A percentile compares a stretch with the other conserved stretches of the same genome.
phyloP scores from a whole-genome alignment of 2,113 vertebrate genomes.

The Marcusenius ussheri region DNA sequence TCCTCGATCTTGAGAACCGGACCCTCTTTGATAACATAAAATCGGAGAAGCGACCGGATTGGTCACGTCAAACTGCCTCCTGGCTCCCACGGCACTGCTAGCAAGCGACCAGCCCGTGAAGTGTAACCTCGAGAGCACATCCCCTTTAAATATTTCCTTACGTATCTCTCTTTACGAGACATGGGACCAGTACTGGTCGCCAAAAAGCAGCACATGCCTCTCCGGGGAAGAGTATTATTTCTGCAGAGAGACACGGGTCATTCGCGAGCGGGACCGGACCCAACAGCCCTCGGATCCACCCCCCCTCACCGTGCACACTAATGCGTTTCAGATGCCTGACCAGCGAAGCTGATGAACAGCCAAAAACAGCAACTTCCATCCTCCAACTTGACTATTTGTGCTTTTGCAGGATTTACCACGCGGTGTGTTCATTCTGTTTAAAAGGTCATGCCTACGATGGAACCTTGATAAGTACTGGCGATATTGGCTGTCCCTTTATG shows the following conservation, averaged over 20 bases:
- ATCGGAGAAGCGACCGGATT: not conserved
- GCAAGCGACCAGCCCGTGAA: not conserved
- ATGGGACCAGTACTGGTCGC: slow-evolving; percentile 30
- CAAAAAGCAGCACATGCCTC: slow-evolving; percentile 36
- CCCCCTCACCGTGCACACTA: slow-evolving; percentile 39
- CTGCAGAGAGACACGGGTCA: slow-evolving; percentile 43
- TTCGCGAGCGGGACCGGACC: slow-evolving; percentile 39
- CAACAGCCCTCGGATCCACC: slow-evolving; percentile 32
- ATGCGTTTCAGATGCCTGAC: slow-evolving; percentile 48
- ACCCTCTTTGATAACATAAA: not conserved
- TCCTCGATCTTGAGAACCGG: not conserved
- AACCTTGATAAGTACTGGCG: not conserved
- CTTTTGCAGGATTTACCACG: not conserved
- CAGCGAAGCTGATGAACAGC: slow-evolving; percentile 27
- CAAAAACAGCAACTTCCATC: slow-evolving; percentile 28
- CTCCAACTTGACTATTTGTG: not conserved
- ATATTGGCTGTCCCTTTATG: not conserved
- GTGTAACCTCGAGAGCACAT: not conserved
- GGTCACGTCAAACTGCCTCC: not conserved
- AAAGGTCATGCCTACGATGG: not conserved
- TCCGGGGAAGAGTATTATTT: slow-evolving; percentile 46
- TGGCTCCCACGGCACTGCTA: not conserved
- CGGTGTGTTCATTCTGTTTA: not conserved
- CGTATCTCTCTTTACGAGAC: slow-evolving; percentile 40
- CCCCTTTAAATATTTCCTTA: slow-evolving; percentile 25